Percentiles rank a stretch among this genome's conserved stretches.
Conservation (phyloP, 2,113 vertebrate species). For the Malurus melanocephalus region DNA sequence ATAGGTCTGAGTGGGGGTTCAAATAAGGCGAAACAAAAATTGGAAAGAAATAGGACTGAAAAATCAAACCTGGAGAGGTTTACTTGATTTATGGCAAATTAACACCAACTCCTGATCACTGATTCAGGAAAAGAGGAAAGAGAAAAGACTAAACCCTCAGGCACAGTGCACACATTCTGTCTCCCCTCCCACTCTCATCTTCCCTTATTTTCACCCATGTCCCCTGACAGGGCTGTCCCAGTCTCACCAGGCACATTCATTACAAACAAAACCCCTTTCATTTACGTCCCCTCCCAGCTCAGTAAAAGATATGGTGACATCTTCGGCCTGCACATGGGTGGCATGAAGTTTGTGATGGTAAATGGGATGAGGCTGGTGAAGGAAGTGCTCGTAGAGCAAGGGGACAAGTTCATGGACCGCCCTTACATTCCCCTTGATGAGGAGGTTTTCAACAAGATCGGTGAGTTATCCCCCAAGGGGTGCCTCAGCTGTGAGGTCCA, state of each 20-base stretch:
- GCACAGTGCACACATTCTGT: accelerated
- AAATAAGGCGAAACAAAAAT: not conserved
- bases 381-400: constrained; percentile 78
- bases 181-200: not conserved
- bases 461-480: constrained; percentile 1
- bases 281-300: constrained; percentile 46
- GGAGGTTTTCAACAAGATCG: accelerated
- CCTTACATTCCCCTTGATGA: constrained; percentile 22
- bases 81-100: not conserved
- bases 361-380: constrained; percentile 76
- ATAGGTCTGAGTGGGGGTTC: accelerated
- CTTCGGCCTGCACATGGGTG: constrained; percentile 58
- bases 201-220: accelerated
- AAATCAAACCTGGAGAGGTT: not conserved
- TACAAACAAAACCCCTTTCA: not conserved
- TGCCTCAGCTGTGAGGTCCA: constrained; percentile 4
- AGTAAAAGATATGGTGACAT: constrained; percentile 76
- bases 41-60: not conserved
- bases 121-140: not conserved
- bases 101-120: not conserved
- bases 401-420: constrained; percentile 73
- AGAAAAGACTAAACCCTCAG: accelerated
- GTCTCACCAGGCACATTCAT: not conserved
- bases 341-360: constrained; percentile 49
- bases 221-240: not conserved